A percentile compares a stretch with the other conserved stretches of the same genome.
Conservation (phyloP, 2,113 vertebrate genomes). For the Marcusenius ussheri region DNA sequence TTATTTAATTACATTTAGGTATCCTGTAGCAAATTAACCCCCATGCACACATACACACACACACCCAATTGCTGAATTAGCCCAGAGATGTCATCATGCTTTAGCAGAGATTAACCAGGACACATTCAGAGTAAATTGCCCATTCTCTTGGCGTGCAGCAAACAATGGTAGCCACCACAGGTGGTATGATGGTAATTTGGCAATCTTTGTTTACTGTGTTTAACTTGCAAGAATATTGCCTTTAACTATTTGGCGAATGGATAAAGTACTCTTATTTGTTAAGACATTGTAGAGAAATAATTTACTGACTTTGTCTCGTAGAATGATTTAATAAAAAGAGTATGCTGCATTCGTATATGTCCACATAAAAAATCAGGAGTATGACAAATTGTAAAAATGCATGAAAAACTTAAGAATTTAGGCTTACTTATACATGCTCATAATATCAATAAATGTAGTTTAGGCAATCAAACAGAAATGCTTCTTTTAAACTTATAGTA, state of each 20-base stretch:
- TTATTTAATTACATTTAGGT: not conserved
- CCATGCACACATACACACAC: not conserved
- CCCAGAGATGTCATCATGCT: slow-evolving; percentile 15
- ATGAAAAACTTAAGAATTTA: not conserved
- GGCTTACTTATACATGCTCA: not conserved
- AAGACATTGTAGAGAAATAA: not conserved
- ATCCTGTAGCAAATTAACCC: not conserved
- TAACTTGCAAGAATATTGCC: slow-evolving; percentile 21
- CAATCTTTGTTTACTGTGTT: slow-evolving; percentile 21
- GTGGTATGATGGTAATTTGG: slow-evolving; percentile 29
- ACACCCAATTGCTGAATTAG: not conserved
- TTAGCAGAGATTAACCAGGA: slow-evolving; percentile 31
- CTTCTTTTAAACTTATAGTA: not conserved
- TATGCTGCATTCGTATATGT: not conserved
- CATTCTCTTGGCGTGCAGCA: slow-evolving; percentile 37
- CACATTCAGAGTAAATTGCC: slow-evolving; percentile 35
- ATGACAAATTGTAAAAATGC: not conserved
- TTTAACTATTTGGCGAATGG: slow-evolving; percentile 21
- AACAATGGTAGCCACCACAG: slow-evolving; percentile 26
- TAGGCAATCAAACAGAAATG: not conserved
- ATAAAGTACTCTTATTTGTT: slow-evolving; percentile 8
- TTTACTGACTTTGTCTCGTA: not conserved
- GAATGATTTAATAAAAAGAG: not conserved
- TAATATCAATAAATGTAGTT: not conserved
- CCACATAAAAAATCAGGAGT: not conserved